A percentile compares a stretch with the other conserved stretches of the same genome.
Evolutionary conservation across 23 tunicate species (phyloP).

Genomic region (Clavelina lepadiformis): DNA sequence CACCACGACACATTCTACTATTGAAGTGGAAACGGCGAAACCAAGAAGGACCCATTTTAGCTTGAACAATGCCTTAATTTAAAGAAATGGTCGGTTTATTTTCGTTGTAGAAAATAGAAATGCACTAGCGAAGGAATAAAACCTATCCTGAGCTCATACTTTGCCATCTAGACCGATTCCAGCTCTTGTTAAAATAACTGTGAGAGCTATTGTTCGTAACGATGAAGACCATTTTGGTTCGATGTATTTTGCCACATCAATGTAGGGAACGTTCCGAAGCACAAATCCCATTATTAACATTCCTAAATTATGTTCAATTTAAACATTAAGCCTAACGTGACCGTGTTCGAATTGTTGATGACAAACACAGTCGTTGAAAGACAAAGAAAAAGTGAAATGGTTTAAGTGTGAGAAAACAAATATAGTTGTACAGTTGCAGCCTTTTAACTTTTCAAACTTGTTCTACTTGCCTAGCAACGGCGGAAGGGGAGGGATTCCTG

Average conservation of each 20-base stretch:
- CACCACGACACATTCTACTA: conserved; percentile 22
- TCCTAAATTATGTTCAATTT: no score
- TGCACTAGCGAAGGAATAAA: no score
- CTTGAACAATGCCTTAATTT: conserved; percentile 31
- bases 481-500: conserved; percentile 44
- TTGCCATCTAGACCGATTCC: conserved; percentile 39
- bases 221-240: conserved; percentile 46
- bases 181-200: conserved; percentile 32
- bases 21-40: conserved; percentile 22
- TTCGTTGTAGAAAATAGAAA: no score
- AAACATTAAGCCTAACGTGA: no score
- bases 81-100: no score
- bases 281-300: conserved; percentile 41
- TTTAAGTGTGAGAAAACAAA: no score
- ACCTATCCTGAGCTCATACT: no score
- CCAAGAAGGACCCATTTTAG: conserved; percentile 33
- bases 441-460: no score
- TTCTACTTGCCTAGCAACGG: conserved; percentile 24
- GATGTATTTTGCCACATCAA: conserved; percentile 25
- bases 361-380: not conserved
- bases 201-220: conserved; percentile 30
- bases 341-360: no score
- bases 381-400: no score
- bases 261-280: conserved; percentile 4
- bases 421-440: no score